phyloP scores from a whole-genome alignment of 2,113 vertebrate species.

The Entelurus aequoreus region DNA sequence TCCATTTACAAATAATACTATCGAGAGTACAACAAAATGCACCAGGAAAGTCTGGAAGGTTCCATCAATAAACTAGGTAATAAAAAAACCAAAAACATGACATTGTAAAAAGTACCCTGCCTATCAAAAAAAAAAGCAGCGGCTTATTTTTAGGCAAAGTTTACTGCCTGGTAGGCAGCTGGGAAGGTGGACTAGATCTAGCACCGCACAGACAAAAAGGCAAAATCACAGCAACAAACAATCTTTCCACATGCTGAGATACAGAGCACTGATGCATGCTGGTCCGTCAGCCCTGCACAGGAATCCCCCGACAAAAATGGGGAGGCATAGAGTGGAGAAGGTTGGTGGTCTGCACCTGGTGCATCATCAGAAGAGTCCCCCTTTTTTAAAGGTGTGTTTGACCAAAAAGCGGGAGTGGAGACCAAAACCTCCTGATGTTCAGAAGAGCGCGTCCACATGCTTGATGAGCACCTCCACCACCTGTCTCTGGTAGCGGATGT shows the following conservation, averaged over 20 bases:
- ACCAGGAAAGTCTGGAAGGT: constrained; percentile 69
- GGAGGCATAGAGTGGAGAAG: constrained; percentile 79
- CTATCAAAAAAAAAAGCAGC: constrained; percentile 41
- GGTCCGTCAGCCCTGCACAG: constrained; percentile 58
- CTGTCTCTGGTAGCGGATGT: constrained; percentile 97
- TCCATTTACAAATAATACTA: constrained; percentile 72
- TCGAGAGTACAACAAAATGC: constrained; percentile 72
- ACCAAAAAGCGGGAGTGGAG: constrained; percentile 62
- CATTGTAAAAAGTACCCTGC: constrained; percentile 49
- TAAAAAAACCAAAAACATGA: constrained; percentile 55
- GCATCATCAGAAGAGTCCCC: constrained; percentile 63
- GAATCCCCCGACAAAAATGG: constrained; percentile 86
- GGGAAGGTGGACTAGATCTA: constrained; percentile 60
- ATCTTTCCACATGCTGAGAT: constrained; percentile 82
- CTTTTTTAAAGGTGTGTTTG: constrained; percentile 10
- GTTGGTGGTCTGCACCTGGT: constrained; percentile 78
- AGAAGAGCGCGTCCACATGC: constrained; percentile 94
- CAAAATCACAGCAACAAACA: constrained; percentile 74
- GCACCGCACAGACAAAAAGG: constrained; percentile 72
- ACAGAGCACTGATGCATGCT: constrained; percentile 70
- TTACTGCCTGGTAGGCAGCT: constrained; percentile 59
- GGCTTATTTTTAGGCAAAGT: constrained; percentile 66
- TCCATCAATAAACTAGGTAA: constrained; percentile 39
- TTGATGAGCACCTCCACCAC: constrained; percentile 99
- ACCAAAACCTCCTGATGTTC: constrained; percentile 48